Percentiles rank a stretch among this genome's conserved stretches.
phyloP scores from a whole-genome alignment of 2,888 invertebrate genomes.

The Craniophora ligustri region DNA sequence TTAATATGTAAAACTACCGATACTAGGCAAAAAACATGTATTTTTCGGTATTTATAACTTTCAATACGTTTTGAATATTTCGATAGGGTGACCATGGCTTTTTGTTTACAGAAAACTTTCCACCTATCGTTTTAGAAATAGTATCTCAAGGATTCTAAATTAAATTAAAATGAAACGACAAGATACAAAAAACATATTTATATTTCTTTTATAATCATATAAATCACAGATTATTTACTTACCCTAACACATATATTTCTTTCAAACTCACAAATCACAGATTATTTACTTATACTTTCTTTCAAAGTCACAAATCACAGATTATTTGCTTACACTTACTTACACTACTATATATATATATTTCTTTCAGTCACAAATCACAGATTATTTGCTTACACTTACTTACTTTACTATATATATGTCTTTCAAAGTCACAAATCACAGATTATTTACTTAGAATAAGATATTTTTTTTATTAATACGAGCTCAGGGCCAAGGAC shows the following conservation, averaged over 20 bases:
- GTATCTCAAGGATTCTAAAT: no score
- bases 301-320: no score
- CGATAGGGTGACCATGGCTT: neutral
- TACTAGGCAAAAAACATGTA: no score
- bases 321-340: no score
- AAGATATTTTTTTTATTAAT: slow-evolving; percentile 1
- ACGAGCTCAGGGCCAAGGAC: neutral
- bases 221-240: neutral
- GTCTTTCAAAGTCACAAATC: no score
- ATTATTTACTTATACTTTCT: no score
- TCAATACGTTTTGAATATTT: neutral
- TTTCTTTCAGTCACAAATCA: no score
- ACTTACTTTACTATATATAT: no score
- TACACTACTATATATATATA: no score
- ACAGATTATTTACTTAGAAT: neutral
- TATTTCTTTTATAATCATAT: slow-evolving; percentile 2
- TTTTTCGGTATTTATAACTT: no score
- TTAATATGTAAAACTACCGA: neutral
- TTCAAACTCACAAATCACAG: no score
- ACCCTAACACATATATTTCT: neutral
- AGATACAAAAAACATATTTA: neutral
- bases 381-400: no score
- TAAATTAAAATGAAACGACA: neutral
- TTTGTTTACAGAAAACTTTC: neutral
- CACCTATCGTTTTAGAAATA: neutral